Conservation (phyloP, 1,140 invertebrate species). For the Drosophila biarmipes region DNA sequence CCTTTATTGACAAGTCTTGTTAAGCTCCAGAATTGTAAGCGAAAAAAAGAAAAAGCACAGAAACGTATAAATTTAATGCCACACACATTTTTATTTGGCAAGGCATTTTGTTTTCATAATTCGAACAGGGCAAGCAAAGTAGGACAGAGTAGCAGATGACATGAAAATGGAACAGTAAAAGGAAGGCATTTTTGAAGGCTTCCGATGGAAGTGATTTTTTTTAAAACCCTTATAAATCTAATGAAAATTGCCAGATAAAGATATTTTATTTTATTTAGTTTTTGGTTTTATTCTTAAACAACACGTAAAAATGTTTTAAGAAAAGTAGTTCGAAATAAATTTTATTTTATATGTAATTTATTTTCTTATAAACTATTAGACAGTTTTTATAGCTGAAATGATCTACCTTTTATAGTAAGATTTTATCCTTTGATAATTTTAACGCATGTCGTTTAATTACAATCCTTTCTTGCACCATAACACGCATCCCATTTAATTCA, state of each 20-base stretch:
- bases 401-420: neutral
- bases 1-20: slow-evolving; percentile 72
- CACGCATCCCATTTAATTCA: neutral
- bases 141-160: slow-evolving; percentile 36
- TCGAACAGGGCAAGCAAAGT: slow-evolving; percentile 38
- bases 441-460: neutral
- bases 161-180: neutral
- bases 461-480: neutral
- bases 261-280: no score
- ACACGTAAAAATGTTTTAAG: no score
- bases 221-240: no score
- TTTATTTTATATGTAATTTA: no score
- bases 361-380: no score
- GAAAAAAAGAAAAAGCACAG: slow-evolving; percentile 42
- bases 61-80: slow-evolving; percentile 63
- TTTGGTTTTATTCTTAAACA: no score
- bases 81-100: slow-evolving; percentile 58
- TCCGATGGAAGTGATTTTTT: no score
- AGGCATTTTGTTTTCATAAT: slow-evolving; percentile 36
- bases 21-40: slow-evolving; percentile 73
- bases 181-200: neutral
- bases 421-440: neutral
- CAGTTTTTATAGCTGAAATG: neutral
- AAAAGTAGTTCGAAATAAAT: no score
- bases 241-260: no score